Evolutionary conservation across 2,888 invertebrate species (phyloP).

Genomic region (Schrankia costaestrigalis): DNA sequence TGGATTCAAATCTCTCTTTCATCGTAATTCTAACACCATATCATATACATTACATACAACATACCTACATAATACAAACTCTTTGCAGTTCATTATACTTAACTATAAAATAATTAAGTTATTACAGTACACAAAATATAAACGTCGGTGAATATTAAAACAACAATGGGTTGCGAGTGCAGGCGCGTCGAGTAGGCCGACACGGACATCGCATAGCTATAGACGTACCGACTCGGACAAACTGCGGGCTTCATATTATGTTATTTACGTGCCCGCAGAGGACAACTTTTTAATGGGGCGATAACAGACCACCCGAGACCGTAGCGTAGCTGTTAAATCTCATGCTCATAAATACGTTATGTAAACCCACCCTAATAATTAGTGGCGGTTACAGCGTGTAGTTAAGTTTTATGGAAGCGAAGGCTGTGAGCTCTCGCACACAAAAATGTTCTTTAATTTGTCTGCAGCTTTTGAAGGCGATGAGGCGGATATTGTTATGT

Average conservation of each 20-base stretch:
- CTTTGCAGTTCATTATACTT: no score
- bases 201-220: no score
- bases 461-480: conserved; percentile 63
- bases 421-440: conserved; percentile 53
- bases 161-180: no score
- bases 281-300: conserved; percentile 78
- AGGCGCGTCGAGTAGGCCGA: no score
- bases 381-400: conserved; percentile 75
- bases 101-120: no score
- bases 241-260: conserved; percentile 58
- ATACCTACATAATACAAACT: no score
- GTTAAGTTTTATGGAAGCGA: conserved; percentile 75
- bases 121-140: no score
- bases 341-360: conserved; percentile 78
- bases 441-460: conserved; percentile 78
- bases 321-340: conserved; percentile 71
- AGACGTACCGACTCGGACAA: conserved; percentile 12
- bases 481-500: conserved; percentile 73
- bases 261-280: conserved; percentile 74
- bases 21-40: no score
- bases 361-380: conserved; percentile 80
- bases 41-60: no score
- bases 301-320: conserved; percentile 79
- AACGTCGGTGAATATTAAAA: no score
- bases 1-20: no score